These are phyloP conservation scores for Podarcis muralis DNA, from an alignment of 2,113 vertebrate species.

Conservation along the genomic window DNA sequence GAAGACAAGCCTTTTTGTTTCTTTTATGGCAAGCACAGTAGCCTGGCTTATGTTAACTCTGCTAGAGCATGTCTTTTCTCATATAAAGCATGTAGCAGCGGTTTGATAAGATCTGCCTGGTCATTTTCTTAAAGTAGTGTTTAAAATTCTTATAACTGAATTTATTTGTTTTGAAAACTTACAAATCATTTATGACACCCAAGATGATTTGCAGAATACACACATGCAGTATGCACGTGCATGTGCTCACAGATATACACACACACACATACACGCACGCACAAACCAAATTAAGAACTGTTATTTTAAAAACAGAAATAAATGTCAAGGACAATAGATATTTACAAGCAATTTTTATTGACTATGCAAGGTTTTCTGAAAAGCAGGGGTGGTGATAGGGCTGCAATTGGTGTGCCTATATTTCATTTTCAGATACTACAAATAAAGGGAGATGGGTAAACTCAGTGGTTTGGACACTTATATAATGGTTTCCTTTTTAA, in stretches of 20 bases:
- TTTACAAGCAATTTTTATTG: conserved; percentile 5
- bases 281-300: background rate
- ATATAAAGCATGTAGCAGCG: background rate
- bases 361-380: background rate
- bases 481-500: background rate
- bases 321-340: background rate
- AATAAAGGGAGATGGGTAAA: background rate
- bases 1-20: background rate
- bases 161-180: background rate
- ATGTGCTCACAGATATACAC: too few species aligned
- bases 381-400: conserved; percentile 2
- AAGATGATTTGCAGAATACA: background rate
- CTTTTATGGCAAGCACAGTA: background rate
- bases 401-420: background rate
- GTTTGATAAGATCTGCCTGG: background rate
- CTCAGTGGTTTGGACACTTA: background rate
- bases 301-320: background rate
- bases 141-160: background rate
- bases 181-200: background rate
- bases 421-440: background rate
- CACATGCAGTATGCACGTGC: too few species aligned
- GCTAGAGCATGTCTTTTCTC: background rate
- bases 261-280: background rate
- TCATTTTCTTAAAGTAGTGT: conserved; percentile 22
- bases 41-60: background rate